phyloP scores from a whole-genome alignment of 2,797 vertebrate species.

The Epinephelus coioides region DNA sequence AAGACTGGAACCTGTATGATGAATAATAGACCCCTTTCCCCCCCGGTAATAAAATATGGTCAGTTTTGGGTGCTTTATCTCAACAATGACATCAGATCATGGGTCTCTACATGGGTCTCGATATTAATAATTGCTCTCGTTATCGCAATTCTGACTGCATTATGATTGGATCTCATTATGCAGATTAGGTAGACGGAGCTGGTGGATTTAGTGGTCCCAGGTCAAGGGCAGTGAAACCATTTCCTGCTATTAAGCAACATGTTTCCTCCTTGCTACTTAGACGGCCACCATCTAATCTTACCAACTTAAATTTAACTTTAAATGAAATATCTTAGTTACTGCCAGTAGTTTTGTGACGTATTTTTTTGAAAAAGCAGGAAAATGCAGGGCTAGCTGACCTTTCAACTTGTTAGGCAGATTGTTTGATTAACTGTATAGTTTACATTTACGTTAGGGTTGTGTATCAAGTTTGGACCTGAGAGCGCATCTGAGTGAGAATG shows the following conservation, averaged over 20 bases:
- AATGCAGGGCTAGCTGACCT: background rate
- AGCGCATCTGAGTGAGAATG: too few species aligned
- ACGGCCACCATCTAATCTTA: background rate
- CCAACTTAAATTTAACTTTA: slow-evolving; percentile 2
- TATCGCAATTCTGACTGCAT: slow-evolving; percentile 31
- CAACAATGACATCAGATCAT: slow-evolving; percentile 27
- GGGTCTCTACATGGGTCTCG: slow-evolving; percentile 19
- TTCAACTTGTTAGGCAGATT: background rate
- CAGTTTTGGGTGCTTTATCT: slow-evolving; percentile 20
- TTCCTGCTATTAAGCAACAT: background rate
- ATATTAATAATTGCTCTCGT: slow-evolving; percentile 12
- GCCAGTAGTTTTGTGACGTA: background rate
- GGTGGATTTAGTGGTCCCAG: slow-evolving; percentile 5
- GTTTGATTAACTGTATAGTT: too few species aligned
- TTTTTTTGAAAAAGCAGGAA: background rate
- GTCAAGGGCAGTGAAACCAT: slow-evolving; percentile 39
- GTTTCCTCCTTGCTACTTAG: slow-evolving; percentile 1
- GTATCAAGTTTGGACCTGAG: too few species aligned
- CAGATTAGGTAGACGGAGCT: slow-evolving; percentile 3
- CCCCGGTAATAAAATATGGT: slow-evolving; percentile 3
- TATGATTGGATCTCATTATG: slow-evolving; percentile 31
- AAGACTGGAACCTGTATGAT: background rate
- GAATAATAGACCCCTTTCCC: background rate
- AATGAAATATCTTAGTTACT: background rate
- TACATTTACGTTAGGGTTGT: too few species aligned